Conservation (phyloP, 2,113 vertebrate species). For the Choloepus hoffmanni region DNA sequence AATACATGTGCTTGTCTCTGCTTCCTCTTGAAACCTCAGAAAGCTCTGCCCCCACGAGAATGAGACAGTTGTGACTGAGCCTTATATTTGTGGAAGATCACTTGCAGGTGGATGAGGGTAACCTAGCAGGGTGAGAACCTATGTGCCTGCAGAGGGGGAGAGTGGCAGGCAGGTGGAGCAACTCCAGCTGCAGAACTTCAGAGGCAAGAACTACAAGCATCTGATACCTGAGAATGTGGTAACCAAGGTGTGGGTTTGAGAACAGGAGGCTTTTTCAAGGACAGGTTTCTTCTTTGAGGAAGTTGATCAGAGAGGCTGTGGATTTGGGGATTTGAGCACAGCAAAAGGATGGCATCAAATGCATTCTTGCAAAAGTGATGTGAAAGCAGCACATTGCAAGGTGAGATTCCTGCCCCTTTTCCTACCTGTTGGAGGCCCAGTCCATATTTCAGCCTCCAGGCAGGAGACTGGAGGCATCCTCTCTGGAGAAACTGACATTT, state of each 20-base stretch:
- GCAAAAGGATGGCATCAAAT: no score
- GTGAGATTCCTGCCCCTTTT: no score
- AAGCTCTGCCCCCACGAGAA: no score
- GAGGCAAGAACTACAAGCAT: no score
- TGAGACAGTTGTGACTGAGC: accelerated
- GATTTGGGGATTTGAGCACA: background rate
- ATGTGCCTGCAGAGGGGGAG: accelerated
- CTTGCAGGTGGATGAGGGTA: accelerated
- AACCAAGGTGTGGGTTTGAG: accelerated
- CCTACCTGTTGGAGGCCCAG: no score
- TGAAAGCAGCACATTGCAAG: no score
- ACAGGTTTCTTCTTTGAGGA: background rate
- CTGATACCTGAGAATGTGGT: background rate
- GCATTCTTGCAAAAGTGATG: accelerated
- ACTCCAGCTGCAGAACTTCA: background rate
- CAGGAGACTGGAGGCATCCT: no score
- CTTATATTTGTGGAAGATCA: accelerated
- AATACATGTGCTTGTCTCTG: no score
- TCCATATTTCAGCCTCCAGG: no score
- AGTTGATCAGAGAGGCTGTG: background rate
- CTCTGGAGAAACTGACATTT: no score
- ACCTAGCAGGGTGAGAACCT: accelerated
- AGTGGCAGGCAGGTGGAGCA: accelerated
- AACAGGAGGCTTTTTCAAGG: background rate
- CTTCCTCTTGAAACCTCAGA: no score